Percentiles rank a stretch among this genome's conserved stretches.
phyloP scores from a whole-genome alignment of 2,888 invertebrate species.

The Dysmachus trigonus region DNA sequence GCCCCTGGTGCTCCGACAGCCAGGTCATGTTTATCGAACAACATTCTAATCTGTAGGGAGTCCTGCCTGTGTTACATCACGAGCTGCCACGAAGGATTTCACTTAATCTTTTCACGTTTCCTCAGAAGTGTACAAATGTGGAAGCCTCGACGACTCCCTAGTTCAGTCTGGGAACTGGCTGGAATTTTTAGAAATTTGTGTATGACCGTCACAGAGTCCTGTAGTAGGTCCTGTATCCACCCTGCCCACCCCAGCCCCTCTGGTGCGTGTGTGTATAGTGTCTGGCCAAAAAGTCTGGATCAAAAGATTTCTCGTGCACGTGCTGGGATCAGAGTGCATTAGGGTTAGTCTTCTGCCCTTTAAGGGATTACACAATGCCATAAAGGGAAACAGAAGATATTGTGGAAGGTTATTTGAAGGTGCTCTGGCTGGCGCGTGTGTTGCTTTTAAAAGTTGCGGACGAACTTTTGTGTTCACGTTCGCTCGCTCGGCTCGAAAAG shows the following conservation, averaged over 20 bases:
- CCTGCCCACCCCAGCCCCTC: not conserved
- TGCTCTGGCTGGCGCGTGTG: conserved; percentile 16
- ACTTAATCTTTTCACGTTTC: conserved; percentile 34
- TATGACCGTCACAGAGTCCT: not conserved
- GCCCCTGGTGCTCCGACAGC: not conserved
- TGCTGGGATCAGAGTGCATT: conserved; percentile 31
- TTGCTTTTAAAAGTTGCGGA: conserved; percentile 19
- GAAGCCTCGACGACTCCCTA: not conserved
- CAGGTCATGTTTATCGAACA: conserved; percentile 40
- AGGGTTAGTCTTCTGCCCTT: conserved; percentile 16
- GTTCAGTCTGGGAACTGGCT: not conserved
- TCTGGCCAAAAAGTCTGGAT: conserved; percentile 33
- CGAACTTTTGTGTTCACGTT: not conserved
- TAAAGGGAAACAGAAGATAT: conserved; percentile 4
- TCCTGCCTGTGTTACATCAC: conserved; percentile 11
- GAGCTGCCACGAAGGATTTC: conserved; percentile 17
- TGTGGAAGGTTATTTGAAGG: conserved; percentile 36
- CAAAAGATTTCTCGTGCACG: conserved; percentile 28
- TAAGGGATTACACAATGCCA: conserved; percentile 19
- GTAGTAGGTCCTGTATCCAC: too few relatives aligned
- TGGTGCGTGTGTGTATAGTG: conserved; percentile 16
- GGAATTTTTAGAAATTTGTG: not conserved
- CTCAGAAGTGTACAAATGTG: conserved; percentile 31
- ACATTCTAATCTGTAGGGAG: conserved; percentile 29
- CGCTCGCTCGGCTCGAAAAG: not conserved